Evolutionary conservation across 2,888 invertebrate genomes (phyloP).

Genomic region (Hypomecis punctinalis): DNA sequence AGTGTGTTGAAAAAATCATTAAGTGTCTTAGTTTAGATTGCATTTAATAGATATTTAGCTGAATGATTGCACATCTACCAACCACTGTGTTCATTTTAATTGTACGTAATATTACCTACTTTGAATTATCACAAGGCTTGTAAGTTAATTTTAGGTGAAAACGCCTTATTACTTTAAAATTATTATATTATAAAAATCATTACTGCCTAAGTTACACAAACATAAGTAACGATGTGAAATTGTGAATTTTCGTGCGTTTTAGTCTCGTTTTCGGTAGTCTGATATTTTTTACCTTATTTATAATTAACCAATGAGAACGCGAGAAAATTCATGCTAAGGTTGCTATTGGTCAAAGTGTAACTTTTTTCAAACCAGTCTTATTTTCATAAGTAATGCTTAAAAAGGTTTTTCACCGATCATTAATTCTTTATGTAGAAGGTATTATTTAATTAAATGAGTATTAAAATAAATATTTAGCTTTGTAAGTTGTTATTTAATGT

Average conservation of each 20-base stretch:
- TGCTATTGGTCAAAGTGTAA: background rate
- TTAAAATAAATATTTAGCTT: conserved; percentile 10
- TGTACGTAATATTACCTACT: conserved; percentile 17
- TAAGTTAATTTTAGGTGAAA: conserved; percentile 7
- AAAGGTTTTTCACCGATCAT: background rate
- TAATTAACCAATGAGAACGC: background rate
- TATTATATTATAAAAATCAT: background rate
- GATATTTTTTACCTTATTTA: too few relatives aligned
- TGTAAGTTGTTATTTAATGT: conserved; percentile 16
- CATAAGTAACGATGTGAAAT: background rate
- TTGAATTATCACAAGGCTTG: conserved; percentile 15
- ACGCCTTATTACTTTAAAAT: conserved; percentile 6
- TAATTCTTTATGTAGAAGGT: conserved; percentile 1
- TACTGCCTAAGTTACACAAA: background rate
- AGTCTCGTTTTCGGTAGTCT: too few relatives aligned
- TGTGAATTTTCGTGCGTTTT: too few relatives aligned
- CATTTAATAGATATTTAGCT: conserved; percentile 65
- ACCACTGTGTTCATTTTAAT: conserved; percentile 67
- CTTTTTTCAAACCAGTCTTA: background rate
- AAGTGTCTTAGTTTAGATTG: conserved; percentile 52
- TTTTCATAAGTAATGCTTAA: background rate
- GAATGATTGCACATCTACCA: conserved; percentile 64
- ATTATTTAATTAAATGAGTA: conserved; percentile 12
- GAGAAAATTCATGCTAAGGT: background rate
- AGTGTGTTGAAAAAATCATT: conserved; percentile 24